phyloP scores from a whole-genome alignment of 2,113 vertebrate genomes.

The Ciconia boyciana region DNA sequence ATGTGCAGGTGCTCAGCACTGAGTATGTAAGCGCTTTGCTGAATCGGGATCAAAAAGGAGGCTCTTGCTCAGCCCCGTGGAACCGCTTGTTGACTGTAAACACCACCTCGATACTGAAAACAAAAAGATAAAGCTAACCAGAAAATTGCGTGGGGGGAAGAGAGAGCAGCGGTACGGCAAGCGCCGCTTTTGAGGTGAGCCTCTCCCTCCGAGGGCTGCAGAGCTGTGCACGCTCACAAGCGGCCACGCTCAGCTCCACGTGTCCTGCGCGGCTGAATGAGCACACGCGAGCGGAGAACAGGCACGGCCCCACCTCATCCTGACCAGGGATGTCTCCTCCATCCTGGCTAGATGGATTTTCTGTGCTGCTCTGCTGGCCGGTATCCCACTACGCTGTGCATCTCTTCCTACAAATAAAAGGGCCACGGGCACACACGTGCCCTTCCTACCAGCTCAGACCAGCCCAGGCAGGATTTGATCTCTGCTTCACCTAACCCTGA shows the following conservation, averaged over 20 bases:
- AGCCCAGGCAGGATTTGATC: neutral
- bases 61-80: neutral
- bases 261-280: neutral
- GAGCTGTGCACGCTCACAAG: neutral
- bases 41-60: constrained; percentile 20
- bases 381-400: neutral
- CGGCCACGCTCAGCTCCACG: neutral
- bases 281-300: accelerated
- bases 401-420: neutral
- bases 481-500: neutral
- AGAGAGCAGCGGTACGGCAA: neutral
- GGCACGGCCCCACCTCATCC: neutral
- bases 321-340: neutral
- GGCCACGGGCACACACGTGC: accelerated
- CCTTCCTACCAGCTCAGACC: neutral
- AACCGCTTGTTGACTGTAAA: constrained; percentile 39
- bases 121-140: neutral
- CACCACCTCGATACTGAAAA: neutral
- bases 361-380: neutral
- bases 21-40: neutral
- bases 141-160: constrained; percentile 18
- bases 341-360: neutral
- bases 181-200: neutral
- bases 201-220: neutral
- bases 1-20: neutral